phyloP scores from a whole-genome alignment of 1,140 invertebrate species.

The Bombyx mandarina region DNA sequence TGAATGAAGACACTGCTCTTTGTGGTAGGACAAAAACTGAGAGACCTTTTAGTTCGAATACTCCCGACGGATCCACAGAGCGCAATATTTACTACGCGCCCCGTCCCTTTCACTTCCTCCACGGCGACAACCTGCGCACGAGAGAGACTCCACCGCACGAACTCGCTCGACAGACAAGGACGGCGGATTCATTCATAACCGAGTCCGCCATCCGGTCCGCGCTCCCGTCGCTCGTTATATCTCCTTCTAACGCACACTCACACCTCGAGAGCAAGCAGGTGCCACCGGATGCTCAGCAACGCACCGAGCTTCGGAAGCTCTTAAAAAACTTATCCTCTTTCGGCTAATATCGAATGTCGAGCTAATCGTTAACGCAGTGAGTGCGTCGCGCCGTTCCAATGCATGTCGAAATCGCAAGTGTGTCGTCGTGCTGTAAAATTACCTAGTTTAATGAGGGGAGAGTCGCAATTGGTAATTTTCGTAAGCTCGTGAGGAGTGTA shows the following conservation, averaged over 20 bases:
- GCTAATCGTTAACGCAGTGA: conserved; percentile 13
- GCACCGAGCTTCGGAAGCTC: conserved; percentile 56
- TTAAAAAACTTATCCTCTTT: conserved; percentile 34
- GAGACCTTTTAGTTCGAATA: conserved; percentile 44
- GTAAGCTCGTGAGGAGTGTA: conserved; percentile 60
- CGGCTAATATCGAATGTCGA: conserved; percentile 12
- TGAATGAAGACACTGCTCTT: conserved; percentile 54
- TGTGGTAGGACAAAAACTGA: conserved; percentile 51
- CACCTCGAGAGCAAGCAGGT: conserved; percentile 61
- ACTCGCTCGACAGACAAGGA: conserved; percentile 38
- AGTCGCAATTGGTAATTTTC: conserved; percentile 62
- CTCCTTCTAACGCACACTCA: conserved; percentile 62
- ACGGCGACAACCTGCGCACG: conserved; percentile 55
- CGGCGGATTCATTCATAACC: conserved; percentile 66
- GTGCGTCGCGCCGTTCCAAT: conserved; percentile 13
- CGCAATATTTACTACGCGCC: conserved; percentile 68
- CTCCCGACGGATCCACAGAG: conserved; percentile 41
- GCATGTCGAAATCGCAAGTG: conserved; percentile 23
- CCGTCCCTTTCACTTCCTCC: conserved; percentile 68
- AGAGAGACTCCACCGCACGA: conserved; percentile 39
- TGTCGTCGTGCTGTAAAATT: conserved; percentile 24
- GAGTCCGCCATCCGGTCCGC: conserved; percentile 64
- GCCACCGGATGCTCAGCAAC: conserved; percentile 51
- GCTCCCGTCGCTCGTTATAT: conserved; percentile 58
- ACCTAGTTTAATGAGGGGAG: conserved; percentile 42